Percentiles rank a stretch among this genome's conserved stretches.
Evolutionary conservation across 2,113 vertebrate genomes (phyloP).

Genomic region (Puntigrus tetrazona): DNA sequence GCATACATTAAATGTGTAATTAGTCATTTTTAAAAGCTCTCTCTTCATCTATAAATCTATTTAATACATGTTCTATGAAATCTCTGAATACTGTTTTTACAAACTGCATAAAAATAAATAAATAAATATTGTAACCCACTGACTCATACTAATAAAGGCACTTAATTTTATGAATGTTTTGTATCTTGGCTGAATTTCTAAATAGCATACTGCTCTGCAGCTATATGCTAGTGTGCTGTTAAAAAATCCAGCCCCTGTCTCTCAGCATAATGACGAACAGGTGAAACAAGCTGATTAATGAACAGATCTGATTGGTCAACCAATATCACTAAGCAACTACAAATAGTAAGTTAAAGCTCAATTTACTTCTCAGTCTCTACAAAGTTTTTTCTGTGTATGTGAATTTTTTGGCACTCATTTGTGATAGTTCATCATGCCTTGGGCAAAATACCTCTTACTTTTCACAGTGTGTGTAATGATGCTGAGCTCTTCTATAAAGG

Average conservation of each 20-base stretch:
- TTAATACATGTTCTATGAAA: not conserved
- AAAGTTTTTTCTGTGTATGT: fast-evolving
- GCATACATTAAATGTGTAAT: too few relatives aligned
- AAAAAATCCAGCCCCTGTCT: not conserved
- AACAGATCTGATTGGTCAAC: constrained; percentile 15
- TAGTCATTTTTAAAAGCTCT: too few relatives aligned
- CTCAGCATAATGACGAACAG: not conserved
- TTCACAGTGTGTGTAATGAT: not conserved
- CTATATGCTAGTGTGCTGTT: not conserved
- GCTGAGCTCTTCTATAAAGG: not conserved
- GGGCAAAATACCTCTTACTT: not conserved
- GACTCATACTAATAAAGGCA: not conserved
- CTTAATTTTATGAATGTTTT: not conserved
- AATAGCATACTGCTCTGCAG: not conserved
- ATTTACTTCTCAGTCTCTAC: too few relatives aligned
- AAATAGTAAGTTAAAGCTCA: not conserved
- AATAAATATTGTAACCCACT: not conserved
- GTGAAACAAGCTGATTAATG: constrained; percentile 12
- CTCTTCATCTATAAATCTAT: not conserved
- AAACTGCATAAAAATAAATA: not conserved
- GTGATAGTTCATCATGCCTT: not conserved
- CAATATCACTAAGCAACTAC: not conserved
- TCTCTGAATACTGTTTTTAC: not conserved
- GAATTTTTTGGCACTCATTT: not conserved
- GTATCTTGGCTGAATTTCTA: not conserved